Evolutionary conservation across 2,888 invertebrate species (phyloP).

Genomic region (Uloborus plumipes): DNA sequence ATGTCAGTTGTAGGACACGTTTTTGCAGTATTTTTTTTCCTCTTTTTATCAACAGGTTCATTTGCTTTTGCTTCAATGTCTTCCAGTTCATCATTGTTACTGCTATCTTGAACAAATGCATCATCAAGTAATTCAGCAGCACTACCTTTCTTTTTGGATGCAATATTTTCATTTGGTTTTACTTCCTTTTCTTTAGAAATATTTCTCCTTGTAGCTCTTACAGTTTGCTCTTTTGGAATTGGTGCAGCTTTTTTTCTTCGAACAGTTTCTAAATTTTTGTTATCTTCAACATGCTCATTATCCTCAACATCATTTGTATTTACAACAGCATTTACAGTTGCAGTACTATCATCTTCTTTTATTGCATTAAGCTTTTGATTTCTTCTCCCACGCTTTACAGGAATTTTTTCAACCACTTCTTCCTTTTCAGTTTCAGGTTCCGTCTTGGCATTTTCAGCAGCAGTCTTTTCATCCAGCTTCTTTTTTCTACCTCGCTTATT

Average conservation of each 20-base stretch:
- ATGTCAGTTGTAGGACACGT: background rate
- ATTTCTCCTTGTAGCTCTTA: background rate
- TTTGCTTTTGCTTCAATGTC: background rate
- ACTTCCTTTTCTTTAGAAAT: background rate
- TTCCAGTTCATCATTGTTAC: background rate
- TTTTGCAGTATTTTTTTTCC: background rate
- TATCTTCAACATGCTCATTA: background rate
- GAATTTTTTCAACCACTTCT: background rate
- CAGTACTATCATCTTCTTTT: background rate
- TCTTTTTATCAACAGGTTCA: background rate
- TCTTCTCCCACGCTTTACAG: background rate
- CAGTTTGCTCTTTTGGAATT: background rate
- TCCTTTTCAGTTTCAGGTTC: background rate
- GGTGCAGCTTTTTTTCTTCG: background rate
- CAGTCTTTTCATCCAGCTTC: background rate
- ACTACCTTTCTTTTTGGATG: background rate
- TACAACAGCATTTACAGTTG: background rate
- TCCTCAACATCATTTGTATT: constrained; percentile 1
- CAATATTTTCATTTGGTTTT: background rate
- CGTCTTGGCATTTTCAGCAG: background rate
- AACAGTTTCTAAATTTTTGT: background rate
- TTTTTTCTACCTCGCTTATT: background rate
- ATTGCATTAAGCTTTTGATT: background rate
- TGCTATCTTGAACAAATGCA: background rate
- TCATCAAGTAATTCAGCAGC: background rate